phyloP scores from a whole-genome alignment of 2,113 vertebrate genomes.

The Phrynocephalus versicolor region DNA sequence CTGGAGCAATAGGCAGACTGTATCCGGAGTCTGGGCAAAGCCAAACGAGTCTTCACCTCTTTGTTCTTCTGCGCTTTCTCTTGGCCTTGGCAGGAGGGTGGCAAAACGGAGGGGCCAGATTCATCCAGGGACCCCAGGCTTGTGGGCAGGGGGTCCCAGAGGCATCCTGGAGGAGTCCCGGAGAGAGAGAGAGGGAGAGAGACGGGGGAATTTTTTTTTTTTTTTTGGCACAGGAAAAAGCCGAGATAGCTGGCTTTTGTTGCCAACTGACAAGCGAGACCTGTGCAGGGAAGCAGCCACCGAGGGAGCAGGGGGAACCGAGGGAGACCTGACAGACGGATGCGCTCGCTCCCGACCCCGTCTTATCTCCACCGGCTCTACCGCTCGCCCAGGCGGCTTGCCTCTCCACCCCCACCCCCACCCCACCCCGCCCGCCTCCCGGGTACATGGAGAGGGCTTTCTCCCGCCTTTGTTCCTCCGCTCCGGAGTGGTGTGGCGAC shows the following conservation, averaged over 20 bases:
- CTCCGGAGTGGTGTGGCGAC: slow-evolving; percentile 71
- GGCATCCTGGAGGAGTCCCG: neutral
- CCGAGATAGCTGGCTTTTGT: slow-evolving; percentile 13
- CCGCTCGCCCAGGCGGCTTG: neutral
- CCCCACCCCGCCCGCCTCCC: neutral
- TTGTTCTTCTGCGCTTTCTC: too few species aligned
- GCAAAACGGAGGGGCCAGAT: too few species aligned
- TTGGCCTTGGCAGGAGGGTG: too few species aligned
- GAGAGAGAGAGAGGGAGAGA: neutral
- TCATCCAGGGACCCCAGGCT: neutral
- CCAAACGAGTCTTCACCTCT: too few species aligned
- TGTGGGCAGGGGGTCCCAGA: neutral
- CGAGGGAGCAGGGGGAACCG: neutral
- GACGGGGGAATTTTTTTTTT: neutral
- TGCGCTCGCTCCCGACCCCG: neutral
- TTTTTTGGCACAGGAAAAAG: neutral
- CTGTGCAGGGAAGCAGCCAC: neutral
- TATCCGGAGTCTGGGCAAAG: too few species aligned
- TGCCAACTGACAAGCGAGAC: neutral
- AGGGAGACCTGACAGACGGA: neutral
- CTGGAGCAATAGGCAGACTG: too few species aligned
- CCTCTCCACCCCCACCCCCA: neutral
- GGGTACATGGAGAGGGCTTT: slow-evolving; percentile 63
- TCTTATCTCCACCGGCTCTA: neutral
- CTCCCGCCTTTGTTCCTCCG: slow-evolving; percentile 72